Conservation (phyloP, 2,888 invertebrate genomes). For the Acrobasis suavella region DNA sequence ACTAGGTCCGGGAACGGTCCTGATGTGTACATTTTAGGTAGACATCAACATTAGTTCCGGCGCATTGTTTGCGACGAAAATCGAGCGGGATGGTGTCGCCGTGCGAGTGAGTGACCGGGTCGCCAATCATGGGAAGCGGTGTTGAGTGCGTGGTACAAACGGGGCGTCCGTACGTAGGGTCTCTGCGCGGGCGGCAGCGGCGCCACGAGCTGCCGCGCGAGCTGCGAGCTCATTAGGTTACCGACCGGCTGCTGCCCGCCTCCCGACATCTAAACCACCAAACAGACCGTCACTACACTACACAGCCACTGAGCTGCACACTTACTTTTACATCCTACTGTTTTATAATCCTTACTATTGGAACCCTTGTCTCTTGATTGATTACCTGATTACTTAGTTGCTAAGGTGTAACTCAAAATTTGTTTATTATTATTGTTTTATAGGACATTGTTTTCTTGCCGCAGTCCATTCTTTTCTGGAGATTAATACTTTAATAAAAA, state of each 20-base stretch:
- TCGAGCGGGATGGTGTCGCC: constrained; percentile 36
- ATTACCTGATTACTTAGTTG: too few relatives aligned
- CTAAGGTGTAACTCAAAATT: too few relatives aligned
- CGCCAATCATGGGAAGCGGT: constrained; percentile 77
- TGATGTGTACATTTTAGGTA: too few relatives aligned
- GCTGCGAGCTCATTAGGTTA: constrained; percentile 82
- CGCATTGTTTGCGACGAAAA: constrained; percentile 28
- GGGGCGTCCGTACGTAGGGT: constrained; percentile 80
- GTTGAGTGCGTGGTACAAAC: constrained; percentile 82
- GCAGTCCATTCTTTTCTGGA: too few relatives aligned
- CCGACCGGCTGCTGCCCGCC: constrained; percentile 57
- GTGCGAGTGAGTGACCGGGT: constrained; percentile 55
- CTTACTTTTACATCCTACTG: not conserved
- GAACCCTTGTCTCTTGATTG: not conserved
- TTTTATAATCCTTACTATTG: not conserved
- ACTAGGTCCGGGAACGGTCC: too few relatives aligned
- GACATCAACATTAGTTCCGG: not conserved
- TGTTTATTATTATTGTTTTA: too few relatives aligned
- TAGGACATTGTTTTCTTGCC: too few relatives aligned
- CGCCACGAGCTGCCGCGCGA: constrained; percentile 83
- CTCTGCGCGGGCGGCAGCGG: constrained; percentile 78
- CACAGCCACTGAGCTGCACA: constrained; percentile 16
- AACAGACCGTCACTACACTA: constrained; percentile 48
- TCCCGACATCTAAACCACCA: constrained; percentile 67
- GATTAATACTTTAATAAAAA: too few relatives aligned